Conservation (phyloP, 2,888 invertebrate species). For the Atherix ibis region DNA sequence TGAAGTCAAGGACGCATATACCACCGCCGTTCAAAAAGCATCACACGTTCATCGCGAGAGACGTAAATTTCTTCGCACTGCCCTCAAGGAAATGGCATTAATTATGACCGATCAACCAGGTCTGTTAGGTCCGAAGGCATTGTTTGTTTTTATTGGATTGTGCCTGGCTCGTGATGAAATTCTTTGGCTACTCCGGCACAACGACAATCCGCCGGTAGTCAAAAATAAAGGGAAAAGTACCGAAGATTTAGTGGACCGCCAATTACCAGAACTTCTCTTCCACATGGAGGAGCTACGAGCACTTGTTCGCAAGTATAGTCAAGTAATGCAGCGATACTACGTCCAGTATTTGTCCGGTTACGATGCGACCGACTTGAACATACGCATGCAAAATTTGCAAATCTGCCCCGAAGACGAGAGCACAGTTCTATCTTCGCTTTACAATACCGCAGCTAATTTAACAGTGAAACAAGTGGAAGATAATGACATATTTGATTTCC, state of each 20-base stretch:
- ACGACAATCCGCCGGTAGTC: constrained; percentile 82
- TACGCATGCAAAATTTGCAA: constrained; percentile 67
- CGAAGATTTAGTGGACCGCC: constrained; percentile 90
- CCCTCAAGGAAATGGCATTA: constrained; percentile 84
- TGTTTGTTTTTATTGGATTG: constrained; percentile 91
- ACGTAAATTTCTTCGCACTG: constrained; percentile 87
- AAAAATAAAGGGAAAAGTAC: constrained; percentile 73
- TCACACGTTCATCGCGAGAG: constrained; percentile 86
- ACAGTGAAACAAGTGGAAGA: constrained; percentile 93
- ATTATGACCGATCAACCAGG: constrained; percentile 98
- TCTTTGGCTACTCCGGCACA: constrained; percentile 88
- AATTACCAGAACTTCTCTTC: constrained; percentile 90
- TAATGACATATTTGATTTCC: constrained; percentile 88
- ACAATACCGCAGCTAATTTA: constrained; percentile 70
- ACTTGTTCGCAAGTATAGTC: constrained; percentile 87
- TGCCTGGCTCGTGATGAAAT: constrained; percentile 95
- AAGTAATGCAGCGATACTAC: constrained; percentile 94
- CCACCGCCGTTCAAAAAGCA: constrained; percentile 77
- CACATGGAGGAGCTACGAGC: constrained; percentile 96
- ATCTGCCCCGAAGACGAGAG: constrained; percentile 90
- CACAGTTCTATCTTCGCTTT: constrained; percentile 80
- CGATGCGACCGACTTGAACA: constrained; percentile 83
- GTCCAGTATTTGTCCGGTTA: constrained; percentile 93
- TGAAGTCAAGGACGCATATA: constrained; percentile 93
- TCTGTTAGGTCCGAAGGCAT: constrained; percentile 88